Base-by-base conservation (phyloP, 2,797 vertebrate species). In the Urosaurus nigricauda region DNA sequence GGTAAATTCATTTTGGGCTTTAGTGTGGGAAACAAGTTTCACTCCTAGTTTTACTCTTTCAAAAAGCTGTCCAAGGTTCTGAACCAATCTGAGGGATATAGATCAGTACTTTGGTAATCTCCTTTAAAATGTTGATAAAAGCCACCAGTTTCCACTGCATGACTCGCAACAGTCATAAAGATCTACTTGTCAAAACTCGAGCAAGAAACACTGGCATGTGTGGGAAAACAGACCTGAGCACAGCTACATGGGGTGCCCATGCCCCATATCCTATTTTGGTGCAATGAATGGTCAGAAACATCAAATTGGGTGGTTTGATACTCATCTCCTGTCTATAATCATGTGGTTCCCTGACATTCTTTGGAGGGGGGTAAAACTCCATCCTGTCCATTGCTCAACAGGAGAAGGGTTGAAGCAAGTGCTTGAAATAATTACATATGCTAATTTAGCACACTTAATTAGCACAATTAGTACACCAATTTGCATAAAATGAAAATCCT, bases 361-460 rank as follows among this genome's bases (percentile, higher is more conserved):
- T 80, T 32, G 47, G 47, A 51, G 47, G 5, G 6, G 47, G 8
- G 6, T 1, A 40, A 3, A 26, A 35, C 53, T 80, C 35, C 78
- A 37, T 43, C 29, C 65, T 24, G 5, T 80, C 21, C 0, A 53
- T 26, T n/a, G n/a, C 14, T 74, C 47, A 21, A 24, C 80, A 60
- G 26, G 47, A 84, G 63, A 78, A 58, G 71, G 75, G 47, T 79
- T 60, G 51, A 71, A 58, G 75, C 11, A 3, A 24, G 26, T 37
- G 68, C 83, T 80, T 29, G 65, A 85, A 81, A 80, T 85, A 89
- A 89, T 85, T 65, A 51, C 8, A 24, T 74, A 74, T 89, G 88
- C 68, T 85, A 89, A 89, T 89, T 80, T 81, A 51, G 68, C 17
- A 3, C 68, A 81, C 53, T 81, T 89, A 75, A 89, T 89, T 89